Percentiles rank a stretch among this genome's conserved stretches.
These are phyloP conservation scores for Platorchestia sp. DNA, from an alignment of 1,140 invertebrate genomes.

Conservation along the genomic window DNA sequence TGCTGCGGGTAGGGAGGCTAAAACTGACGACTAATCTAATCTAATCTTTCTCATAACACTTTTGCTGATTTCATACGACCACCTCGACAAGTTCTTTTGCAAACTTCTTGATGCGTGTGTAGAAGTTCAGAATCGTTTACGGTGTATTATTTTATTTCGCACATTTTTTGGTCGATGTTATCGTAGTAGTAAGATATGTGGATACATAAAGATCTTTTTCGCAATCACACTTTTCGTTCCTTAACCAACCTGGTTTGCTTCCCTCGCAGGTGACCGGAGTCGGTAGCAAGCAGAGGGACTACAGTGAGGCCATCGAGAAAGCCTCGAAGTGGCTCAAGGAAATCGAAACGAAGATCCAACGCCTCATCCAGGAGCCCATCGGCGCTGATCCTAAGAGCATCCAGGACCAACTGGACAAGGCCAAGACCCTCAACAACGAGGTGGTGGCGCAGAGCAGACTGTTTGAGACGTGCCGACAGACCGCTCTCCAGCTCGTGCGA, in stretches of 20 bases:
- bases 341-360: constrained; percentile 82
- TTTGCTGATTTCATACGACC: background rate
- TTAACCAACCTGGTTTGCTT: background rate
- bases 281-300: constrained; percentile 83
- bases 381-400: constrained; percentile 89
- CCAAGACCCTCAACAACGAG: constrained; percentile 88
- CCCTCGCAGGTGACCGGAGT: constrained; percentile 78
- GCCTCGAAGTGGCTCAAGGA: constrained; percentile 87
- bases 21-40: no score
- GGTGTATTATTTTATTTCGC: background rate
- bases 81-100: background rate
- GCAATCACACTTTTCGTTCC: background rate
- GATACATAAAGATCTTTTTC: background rate
- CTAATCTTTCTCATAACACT: background rate
- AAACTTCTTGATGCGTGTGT: background rate
- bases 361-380: constrained; percentile 83
- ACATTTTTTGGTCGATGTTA: background rate
- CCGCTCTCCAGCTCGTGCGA: constrained; percentile 80
- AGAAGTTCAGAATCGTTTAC: background rate
- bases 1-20: no score
- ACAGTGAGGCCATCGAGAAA: constrained; percentile 86
- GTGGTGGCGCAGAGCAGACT: constrained; percentile 86
- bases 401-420: constrained; percentile 87
- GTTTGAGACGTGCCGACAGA: constrained; percentile 84
- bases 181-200: background rate